Evolutionary conservation across 2,797 vertebrate genomes (phyloP), one percentile per base, ranked within the genome.

Genomic region (Microcaecilia unicolor): DNA sequence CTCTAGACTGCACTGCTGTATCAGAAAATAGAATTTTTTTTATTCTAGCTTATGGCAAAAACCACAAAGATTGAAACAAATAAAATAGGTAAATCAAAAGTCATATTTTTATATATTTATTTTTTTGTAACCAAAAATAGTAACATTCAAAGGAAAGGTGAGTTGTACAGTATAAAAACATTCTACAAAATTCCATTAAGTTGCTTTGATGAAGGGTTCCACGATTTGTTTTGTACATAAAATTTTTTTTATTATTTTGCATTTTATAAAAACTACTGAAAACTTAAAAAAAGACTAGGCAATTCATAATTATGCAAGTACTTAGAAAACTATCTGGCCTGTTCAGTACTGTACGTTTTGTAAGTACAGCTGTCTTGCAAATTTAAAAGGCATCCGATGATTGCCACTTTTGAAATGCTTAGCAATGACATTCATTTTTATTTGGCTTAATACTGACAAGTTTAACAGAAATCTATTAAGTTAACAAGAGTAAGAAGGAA

Each of bases 151-250:
- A 74, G 54, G 58, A 55, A 74, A 70, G 34, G 42, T 51, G 68
- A 73, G 64, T 61, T 65, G 39, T 70, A 80, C 61, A 76, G 56
- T 71, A 73, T 72, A 81, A 79, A 76, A 78, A 72, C 58, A 58
- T 37, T 32, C 38, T 52, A 32, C 41, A 57, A 47, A 51, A 55
- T 58, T 60, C 42, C 58, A 58, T 36, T 53, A 35, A 8, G 13
- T 34, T 52, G 22, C 17, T 60, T 58, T 64, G 18, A 25, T 34
- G 51, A 22, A 53, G 53, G 29, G 24, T 47, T 43, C 70, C 66
- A 61, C 50, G 67, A 62, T 38, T 58, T 62, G 6, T 27, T 61
- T n/a, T n/a, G n/a, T n/a, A n/a, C n/a, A n/a, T n/a, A n/a, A n/a
- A n/a, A n/a, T n/a, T n/a, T n/a, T n/a, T n/a, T n/a, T n/a, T n/a